Conservation (phyloP, 2,888 invertebrate genomes). For the Ochropleura plecta region DNA sequence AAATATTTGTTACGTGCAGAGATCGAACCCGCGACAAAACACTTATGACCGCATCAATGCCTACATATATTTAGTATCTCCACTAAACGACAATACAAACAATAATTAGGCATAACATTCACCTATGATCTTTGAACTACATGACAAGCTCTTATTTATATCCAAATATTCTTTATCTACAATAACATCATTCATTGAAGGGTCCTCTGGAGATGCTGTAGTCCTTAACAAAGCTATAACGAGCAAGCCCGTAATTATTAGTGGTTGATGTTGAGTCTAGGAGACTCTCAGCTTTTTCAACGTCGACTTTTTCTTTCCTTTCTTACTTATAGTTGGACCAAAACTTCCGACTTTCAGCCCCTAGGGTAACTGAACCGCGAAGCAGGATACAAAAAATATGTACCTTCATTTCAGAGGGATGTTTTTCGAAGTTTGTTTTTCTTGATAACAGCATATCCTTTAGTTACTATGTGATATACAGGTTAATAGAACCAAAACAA, state of each 20-base stretch:
- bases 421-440: constrained; percentile 7
- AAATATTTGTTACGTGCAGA: no score
- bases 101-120: constrained; percentile 4
- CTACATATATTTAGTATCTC: no score
- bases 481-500: no score
- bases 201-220: constrained; percentile 7
- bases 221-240: constrained; percentile 47
- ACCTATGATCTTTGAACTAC: constrained; percentile 18
- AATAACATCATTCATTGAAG: constrained; percentile 27
- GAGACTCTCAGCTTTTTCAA: constrained; percentile 39
- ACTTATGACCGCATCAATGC: neutral
- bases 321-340: constrained; percentile 36
- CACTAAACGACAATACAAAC: neutral
- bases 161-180: neutral
- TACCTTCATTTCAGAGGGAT: constrained; percentile 17
- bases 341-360: constrained; percentile 46
- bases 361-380: constrained; percentile 43
- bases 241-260: constrained; percentile 54
- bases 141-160: constrained; percentile 7
- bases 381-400: constrained; percentile 40
- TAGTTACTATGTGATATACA: no score
- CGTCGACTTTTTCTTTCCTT: constrained; percentile 34
- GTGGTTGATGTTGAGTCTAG: constrained; percentile 13
- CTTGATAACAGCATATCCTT: neutral
- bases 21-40: neutral